phyloP scores from a whole-genome alignment of 2,113 vertebrate genomes.

The Kobus ellipsiprymnus region DNA sequence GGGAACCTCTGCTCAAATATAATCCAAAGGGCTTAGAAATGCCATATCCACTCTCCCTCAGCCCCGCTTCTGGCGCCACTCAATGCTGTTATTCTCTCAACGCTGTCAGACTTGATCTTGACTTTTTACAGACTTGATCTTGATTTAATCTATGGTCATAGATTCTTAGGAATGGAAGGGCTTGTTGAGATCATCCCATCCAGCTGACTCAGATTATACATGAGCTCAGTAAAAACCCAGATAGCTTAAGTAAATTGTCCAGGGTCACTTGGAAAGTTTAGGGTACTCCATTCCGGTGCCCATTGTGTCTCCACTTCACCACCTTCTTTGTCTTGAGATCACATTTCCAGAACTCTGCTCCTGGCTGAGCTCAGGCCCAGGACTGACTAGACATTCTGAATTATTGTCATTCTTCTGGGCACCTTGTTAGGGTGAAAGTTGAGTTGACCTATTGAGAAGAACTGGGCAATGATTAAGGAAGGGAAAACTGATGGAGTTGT shows the following conservation, averaged over 20 bases:
- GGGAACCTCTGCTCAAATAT: neutral
- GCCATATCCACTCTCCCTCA: neutral
- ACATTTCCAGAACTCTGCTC: neutral
- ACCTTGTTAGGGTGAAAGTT: neutral
- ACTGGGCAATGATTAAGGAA: neutral
- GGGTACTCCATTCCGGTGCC: neutral
- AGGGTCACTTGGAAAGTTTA: neutral
- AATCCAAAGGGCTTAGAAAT: conserved; percentile 9
- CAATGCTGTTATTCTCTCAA: neutral
- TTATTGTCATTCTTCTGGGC: neutral
- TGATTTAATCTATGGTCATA: neutral
- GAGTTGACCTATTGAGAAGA: neutral
- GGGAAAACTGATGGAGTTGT: neutral
- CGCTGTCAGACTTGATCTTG: neutral
- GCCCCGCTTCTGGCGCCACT: neutral
- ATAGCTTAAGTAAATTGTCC: neutral
- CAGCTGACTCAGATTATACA: neutral
- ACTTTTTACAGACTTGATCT: neutral
- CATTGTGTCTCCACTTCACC: neutral
- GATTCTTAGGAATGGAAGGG: neutral
- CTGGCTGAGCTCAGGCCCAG: neutral
- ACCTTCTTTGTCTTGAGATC: neutral
- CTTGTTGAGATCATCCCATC: neutral
- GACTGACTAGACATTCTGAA: neutral
- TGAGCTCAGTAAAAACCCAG: neutral